Evolutionary conservation across 2,888 invertebrate species (phyloP), one percentile per base, ranked within the genome.

Genomic region (Cataglyphis cursor): DNA sequence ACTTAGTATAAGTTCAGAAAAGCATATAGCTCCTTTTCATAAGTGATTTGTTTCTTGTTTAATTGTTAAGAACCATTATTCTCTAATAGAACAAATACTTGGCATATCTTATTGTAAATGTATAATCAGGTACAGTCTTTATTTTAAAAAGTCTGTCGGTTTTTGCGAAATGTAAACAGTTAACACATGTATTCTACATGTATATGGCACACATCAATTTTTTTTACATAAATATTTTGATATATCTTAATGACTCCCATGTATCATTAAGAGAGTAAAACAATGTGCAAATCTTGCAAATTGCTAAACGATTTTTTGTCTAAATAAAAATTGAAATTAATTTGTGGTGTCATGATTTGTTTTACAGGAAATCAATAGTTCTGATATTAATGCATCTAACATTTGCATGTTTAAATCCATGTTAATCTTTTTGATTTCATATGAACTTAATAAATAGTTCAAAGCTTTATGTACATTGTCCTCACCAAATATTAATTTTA

Each of bases 371-470:
- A 92, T 90, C 54, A 94, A 89, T 54, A 94, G 59, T 85, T 94
- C 93, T 24, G 94, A 94, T 28, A 92, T 91, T 65, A 93, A 70
- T 82, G 93, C 91, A 84, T 96, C 96, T 84, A 96, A 94, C 57
- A 96, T 91, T 90, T 96, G 96, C 88, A 96, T 91, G 82, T 93
- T 93, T 41, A 96, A 92, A 91, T 96, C 96, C 85, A 95, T 92
- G 90, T 96, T 96, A 70, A 96, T 95, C 86, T 94, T 95, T 82
- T 94, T 93, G 61, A 93, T 93, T 91, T 95, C 95, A 28, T 95
- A 92, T 0, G 95, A 95, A 57, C 92, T 93, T 38, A 96, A 90
- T 28, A 96, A 90, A 82, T 95, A 94, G 82, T 91, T 92, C 0
- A 95, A 64, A 59, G 95, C 95, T 15, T 92, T 89, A 74, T 90